Conservation (phyloP, 2,113 vertebrate genomes). For the Rhagologus leucostigma region DNA sequence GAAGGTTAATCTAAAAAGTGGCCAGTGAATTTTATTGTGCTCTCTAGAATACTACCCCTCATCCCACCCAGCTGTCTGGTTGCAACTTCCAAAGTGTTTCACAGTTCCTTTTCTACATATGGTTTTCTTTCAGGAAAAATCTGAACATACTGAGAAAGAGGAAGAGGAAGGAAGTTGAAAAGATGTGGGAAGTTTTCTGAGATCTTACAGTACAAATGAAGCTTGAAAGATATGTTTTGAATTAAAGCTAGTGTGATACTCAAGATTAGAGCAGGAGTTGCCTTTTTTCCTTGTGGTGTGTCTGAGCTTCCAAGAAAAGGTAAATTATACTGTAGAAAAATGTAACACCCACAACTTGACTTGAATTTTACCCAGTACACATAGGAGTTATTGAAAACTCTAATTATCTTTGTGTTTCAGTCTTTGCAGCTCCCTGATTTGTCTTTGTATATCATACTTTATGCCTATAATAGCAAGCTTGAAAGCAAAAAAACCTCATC, state of each 20-base stretch:
- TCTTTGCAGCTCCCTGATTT: neutral
- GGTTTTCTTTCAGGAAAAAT: neutral
- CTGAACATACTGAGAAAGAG: neutral
- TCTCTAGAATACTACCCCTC: neutral
- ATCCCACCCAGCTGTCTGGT: neutral
- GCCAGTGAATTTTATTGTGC: neutral
- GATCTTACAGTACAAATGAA: neutral
- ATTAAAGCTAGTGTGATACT: neutral
- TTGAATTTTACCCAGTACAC: neutral
- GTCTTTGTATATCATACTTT: neutral
- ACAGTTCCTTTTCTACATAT: neutral
- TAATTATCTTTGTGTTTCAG: neutral
- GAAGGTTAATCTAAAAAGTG: neutral
- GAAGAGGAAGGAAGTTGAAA: neutral
- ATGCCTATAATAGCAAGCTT: neutral
- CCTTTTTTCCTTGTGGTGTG: neutral
- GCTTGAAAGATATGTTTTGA: neutral
- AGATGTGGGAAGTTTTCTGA: neutral
- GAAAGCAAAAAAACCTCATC: neutral
- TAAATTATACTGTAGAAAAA: neutral
- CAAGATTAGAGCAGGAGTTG: neutral
- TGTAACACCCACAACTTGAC: neutral
- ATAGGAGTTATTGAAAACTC: neutral
- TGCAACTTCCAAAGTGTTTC: neutral
- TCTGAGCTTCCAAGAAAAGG: neutral